Conservation (phyloP, 2,888 invertebrate species). For the Empis stercorea region DNA sequence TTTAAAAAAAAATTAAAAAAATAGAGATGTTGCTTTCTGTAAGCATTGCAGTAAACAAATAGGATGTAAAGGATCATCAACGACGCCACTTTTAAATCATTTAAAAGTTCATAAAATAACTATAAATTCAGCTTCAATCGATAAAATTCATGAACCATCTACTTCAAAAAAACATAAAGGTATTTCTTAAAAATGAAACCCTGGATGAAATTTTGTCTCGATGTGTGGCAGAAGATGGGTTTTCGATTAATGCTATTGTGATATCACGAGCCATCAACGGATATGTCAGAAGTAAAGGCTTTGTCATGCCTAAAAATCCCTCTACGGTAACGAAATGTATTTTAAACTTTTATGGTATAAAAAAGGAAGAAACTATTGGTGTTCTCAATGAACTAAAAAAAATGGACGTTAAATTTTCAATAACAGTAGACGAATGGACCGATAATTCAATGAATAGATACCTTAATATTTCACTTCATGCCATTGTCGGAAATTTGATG, state of each 20-base stretch:
- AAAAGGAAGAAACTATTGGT: background rate
- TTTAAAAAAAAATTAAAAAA: background rate
- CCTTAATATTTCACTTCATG: constrained; percentile 1
- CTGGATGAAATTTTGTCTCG: background rate
- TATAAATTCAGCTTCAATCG: background rate
- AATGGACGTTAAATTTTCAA: too few relatives aligned
- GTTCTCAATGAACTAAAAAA: too few relatives aligned
- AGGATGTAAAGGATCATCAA: background rate
- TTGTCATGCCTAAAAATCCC: constrained; percentile 1
- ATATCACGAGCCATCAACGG: background rate
- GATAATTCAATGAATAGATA: too few relatives aligned
- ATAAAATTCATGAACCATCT: background rate
- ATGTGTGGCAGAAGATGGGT: constrained; percentile 1
- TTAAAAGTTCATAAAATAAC: background rate
- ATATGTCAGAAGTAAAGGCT: background rate
- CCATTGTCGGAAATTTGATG: background rate
- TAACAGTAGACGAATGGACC: too few relatives aligned
- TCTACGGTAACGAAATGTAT: background rate
- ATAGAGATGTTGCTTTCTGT: background rate
- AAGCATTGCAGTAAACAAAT: background rate
- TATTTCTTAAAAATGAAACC: too few relatives aligned
- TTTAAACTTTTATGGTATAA: background rate
- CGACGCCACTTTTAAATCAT: constrained; percentile 1
- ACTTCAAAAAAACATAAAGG: background rate
- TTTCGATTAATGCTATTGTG: background rate